These are phyloP conservation scores for Hirundichthys speculiger DNA, from an alignment of 2,113 vertebrate species.

Conservation along the genomic window DNA sequence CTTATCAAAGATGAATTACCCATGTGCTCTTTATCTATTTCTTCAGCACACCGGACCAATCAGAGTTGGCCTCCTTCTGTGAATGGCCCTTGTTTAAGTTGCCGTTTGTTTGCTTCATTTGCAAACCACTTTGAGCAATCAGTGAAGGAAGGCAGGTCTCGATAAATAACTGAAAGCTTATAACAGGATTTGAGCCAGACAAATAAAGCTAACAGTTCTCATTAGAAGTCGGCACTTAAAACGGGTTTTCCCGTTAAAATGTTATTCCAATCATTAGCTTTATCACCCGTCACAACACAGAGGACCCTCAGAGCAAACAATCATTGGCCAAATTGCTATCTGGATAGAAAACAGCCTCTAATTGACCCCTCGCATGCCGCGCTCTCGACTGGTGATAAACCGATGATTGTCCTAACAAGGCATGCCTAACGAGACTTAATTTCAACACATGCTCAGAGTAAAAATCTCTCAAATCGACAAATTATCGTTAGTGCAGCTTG, in stretches of 20 bases:
- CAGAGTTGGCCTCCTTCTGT: conserved; percentile 39
- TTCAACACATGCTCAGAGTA: conserved; percentile 18
- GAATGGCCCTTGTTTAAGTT: conserved; percentile 43
- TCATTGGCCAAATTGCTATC: conserved; percentile 61
- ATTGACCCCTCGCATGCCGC: conserved; percentile 39
- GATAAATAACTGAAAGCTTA: conserved; percentile 75
- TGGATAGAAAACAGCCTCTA: conserved; percentile 59
- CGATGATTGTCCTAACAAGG: conserved; percentile 28
- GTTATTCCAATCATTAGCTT: conserved; percentile 72
- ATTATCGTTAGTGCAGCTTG: conserved; percentile 21
- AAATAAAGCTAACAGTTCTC: conserved; percentile 79
- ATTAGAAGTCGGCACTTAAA: conserved; percentile 72
- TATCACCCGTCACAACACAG: conserved; percentile 68
- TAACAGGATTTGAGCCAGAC: conserved; percentile 77
- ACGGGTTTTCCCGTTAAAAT: conserved; percentile 61
- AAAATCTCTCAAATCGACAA: conserved; percentile 32
- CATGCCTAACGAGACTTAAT: conserved; percentile 27
- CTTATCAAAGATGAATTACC: conserved; percentile 11
- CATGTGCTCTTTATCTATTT: conserved; percentile 25
- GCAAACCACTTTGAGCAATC: conserved; percentile 71
- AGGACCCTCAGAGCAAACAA: conserved; percentile 67
- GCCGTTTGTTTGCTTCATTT: conserved; percentile 75
- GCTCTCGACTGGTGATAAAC: conserved; percentile 29
- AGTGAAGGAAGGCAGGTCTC: conserved; percentile 65
- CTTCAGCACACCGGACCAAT: conserved; percentile 37